Conservation (phyloP, 2,888 invertebrate species). For the Apamea epomidion region DNA sequence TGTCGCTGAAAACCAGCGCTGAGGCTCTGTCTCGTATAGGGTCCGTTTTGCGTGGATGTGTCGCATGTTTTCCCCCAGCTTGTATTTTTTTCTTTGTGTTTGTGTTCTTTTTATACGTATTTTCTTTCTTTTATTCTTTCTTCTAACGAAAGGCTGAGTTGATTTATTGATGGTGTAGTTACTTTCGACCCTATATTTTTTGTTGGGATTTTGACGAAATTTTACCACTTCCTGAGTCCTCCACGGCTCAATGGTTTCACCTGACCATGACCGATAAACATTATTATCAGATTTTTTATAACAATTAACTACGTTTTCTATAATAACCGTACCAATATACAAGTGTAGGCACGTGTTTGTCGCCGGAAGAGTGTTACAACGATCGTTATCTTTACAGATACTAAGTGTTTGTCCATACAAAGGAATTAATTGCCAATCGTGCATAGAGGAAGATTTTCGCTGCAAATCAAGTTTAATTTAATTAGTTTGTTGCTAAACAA, state of each 20-base stretch:
- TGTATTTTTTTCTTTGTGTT: too few species aligned
- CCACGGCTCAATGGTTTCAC: too few species aligned
- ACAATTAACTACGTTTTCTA: conserved; percentile 3
- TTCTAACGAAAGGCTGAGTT: neutral
- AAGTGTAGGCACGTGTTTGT: neutral
- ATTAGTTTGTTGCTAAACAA: conserved; percentile 51
- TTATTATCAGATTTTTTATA: conserved; percentile 27
- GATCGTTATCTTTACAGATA: conserved; percentile 35
- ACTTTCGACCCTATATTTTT: neutral
- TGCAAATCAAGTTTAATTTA: conserved; percentile 42
- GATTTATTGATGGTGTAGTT: neutral
- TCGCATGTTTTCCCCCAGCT: too few species aligned
- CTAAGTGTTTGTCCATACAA: conserved; percentile 31
- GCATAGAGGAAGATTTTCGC: conserved; percentile 52
- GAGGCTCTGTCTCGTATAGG: too few species aligned
- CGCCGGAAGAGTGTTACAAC: conserved; percentile 19
- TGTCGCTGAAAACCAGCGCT: too few species aligned
- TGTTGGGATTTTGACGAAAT: neutral
- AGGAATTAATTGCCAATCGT: conserved; percentile 36
- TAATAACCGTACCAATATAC: conserved; percentile 1
- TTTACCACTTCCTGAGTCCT: too few species aligned
- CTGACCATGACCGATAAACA: conserved; percentile 9
- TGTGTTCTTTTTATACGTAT: too few species aligned
- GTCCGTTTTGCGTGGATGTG: too few species aligned
- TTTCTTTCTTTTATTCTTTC: too few species aligned